Percentiles rank a stretch among this genome's conserved stretches.
phyloP scores from a whole-genome alignment of 1,140 invertebrate species.

The Drosophila insularis region DNA sequence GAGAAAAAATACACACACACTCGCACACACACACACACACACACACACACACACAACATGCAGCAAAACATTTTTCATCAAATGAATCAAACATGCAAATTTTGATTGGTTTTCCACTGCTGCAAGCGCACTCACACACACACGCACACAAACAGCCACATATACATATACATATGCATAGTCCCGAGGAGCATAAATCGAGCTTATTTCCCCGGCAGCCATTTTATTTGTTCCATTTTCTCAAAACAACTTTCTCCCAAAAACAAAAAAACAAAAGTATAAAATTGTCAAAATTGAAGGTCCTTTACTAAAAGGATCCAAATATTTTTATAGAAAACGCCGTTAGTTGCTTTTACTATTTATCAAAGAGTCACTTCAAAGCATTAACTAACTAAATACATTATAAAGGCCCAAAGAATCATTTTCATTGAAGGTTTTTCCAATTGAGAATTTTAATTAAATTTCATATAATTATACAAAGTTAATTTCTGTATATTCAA shows the following conservation, averaged over 20 bases:
- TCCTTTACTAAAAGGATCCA: background rate
- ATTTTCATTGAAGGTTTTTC: too few relatives aligned
- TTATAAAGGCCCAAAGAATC: too few relatives aligned
- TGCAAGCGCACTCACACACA: constrained; percentile 14
- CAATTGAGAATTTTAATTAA: too few relatives aligned
- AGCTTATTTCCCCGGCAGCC: constrained; percentile 6
- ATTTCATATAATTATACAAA: too few relatives aligned
- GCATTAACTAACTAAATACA: too few relatives aligned
- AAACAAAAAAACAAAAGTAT: background rate
- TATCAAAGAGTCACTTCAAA: too few relatives aligned
- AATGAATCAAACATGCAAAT: constrained; percentile 44
- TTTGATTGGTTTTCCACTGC: constrained; percentile 48
- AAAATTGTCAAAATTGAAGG: constrained; percentile 8
- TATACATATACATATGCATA: background rate
- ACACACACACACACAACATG: constrained; percentile 12
- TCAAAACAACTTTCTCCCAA: constrained; percentile 10
- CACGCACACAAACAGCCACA: constrained; percentile 14
- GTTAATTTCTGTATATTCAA: too few relatives aligned
- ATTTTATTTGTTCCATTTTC: constrained; percentile 3
- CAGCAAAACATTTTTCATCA: constrained; percentile 23
- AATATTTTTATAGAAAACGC: background rate
- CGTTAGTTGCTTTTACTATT: too few relatives aligned
- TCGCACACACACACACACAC: constrained; percentile 6
- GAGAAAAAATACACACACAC: background rate
- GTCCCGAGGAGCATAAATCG: constrained; percentile 7